Percentiles rank a stretch among this genome's conserved stretches.
phyloP scores from a whole-genome alignment of 2,113 vertebrate genomes.

The Oceanites oceanicus region DNA sequence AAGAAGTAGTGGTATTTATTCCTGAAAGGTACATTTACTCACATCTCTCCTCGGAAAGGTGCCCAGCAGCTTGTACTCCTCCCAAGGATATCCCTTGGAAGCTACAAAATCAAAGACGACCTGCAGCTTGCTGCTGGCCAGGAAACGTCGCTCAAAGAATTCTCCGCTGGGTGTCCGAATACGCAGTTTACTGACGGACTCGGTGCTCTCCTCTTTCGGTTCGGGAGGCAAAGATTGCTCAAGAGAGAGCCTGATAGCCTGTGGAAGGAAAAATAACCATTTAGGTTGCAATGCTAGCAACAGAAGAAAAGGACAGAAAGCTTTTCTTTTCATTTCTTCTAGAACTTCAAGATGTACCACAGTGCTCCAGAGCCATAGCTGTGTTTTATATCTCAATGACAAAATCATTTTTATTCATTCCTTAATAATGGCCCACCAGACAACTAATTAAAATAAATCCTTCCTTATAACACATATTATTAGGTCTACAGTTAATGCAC shows the following conservation, averaged over 20 bases:
- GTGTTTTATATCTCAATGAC: constrained; percentile 38
- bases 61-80: constrained; percentile 97
- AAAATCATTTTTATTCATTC: constrained; percentile 66
- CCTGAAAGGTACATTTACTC: constrained; percentile 60
- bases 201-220: constrained; percentile 85
- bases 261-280: constrained; percentile 13
- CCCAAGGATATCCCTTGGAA: constrained; percentile 95
- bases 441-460: constrained; percentile 77
- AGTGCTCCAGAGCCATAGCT: constrained; percentile 44
- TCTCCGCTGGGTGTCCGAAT: constrained; percentile 95
- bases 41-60: constrained; percentile 99
- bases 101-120: constrained; percentile 98
- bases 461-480: constrained; percentile 71
- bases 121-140: constrained; percentile 92
- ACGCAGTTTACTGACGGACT: constrained; percentile 93
- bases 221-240: constrained; percentile 94
- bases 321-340: constrained; percentile 15
- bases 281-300: neutral
- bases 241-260: constrained; percentile 95
- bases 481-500: constrained; percentile 67
- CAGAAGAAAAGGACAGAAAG: neutral
- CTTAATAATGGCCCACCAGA: constrained; percentile 64
- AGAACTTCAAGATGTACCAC: constrained; percentile 20
- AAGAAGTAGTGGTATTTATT: neutral
- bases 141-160: constrained; percentile 95